These are phyloP conservation scores for Tenthredo amoena DNA, from an alignment of 2,888 invertebrate species.

Conservation along the genomic window DNA sequence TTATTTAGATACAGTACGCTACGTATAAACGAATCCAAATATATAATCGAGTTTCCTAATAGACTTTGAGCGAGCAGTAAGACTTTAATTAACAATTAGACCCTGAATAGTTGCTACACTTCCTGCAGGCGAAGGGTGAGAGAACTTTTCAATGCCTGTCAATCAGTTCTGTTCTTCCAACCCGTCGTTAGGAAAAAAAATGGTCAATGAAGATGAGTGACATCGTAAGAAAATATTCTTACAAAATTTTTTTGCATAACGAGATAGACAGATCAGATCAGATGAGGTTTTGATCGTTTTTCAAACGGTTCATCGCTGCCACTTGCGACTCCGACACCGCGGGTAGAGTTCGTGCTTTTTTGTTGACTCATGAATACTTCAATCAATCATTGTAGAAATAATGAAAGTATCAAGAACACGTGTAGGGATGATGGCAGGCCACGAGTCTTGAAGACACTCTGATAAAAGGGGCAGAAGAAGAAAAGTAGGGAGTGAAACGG, in stretches of 20 bases:
- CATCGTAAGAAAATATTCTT: neutral
- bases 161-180: neutral
- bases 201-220: neutral
- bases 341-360: constrained; percentile 18
- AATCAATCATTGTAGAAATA: constrained; percentile 65
- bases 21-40: neutral
- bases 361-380: constrained; percentile 36
- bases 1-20: neutral
- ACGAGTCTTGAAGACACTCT: constrained; percentile 42
- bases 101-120: neutral
- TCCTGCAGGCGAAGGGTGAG: neutral
- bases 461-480: constrained; percentile 46
- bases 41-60: constrained; percentile 4
- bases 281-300: constrained; percentile 29
- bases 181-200: neutral
- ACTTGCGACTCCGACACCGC: constrained; percentile 6
- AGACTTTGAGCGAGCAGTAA: neutral
- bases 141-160: neutral
- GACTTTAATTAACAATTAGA: neutral
- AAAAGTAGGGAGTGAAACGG: neutral
- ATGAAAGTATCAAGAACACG: constrained; percentile 58
- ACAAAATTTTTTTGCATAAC: neutral
- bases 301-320: constrained; percentile 41
- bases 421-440: neutral
- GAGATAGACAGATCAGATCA: constrained; percentile 7